Base-by-base conservation (phyloP, 2,888 invertebrate species). In the Acronicta psi region DNA sequence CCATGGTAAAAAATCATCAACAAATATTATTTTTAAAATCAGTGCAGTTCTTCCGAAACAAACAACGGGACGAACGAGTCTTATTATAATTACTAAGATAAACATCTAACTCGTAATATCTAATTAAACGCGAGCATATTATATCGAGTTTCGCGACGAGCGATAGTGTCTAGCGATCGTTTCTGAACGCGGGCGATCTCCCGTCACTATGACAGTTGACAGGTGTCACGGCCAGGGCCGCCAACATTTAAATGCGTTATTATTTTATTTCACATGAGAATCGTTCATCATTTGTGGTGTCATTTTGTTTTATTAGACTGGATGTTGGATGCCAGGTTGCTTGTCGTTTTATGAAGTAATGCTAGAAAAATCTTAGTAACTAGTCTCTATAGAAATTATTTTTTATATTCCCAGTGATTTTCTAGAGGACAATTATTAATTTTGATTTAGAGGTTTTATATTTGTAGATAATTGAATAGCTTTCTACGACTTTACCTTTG, bases 81-180 rank as follows among this genome's bases (percentile, higher is more conserved):
- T 37, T 50, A 64, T 56, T 44, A 52, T 75, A 66, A 72, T 75
- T 72, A 74, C 53, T 50, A 18, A 73, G 75, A 75, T 75, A 75
- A 77, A 69, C 42, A 76, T 76, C 76, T 77, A 69, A 77, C 76
- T 67, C 68, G 73, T 72, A 72, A 68, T 64, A 70, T 82, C 84
- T 87, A 88, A 88, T 89, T 87, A 88, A 83, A 86, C 82, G 73
- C 79, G 84, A 85, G 81, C 81, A 75, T 78, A 78, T 82, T 89
- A 89, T 89, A 90, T 91, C 91, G 79, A 84, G 87, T 92, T 91
- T 90, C 91, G 90, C 90, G 88, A 88, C 83, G 75, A 76, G 74
- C 75, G 84, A 83, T 86, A 85, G 82, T 76, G 74, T 76, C 82
- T 80, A 82, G 86, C 85, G 87, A 89, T 89, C 87, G 87, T 88